Conservation (phyloP, 2,113 vertebrate species). For the Ibidorhyncha struthersii region DNA sequence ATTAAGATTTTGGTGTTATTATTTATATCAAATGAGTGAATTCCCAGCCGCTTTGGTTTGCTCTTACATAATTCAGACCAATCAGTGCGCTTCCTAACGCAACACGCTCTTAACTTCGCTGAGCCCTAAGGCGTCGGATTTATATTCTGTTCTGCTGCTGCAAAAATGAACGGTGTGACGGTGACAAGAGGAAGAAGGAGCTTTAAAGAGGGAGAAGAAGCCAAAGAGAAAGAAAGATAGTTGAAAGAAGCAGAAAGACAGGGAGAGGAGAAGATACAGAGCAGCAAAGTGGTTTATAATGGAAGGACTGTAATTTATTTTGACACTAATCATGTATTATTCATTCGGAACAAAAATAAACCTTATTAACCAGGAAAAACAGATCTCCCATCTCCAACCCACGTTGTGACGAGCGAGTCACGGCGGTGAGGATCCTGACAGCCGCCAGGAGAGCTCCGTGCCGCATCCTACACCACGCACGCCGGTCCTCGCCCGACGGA, state of each 20-base stretch:
- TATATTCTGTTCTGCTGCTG: slow-evolving; percentile 20
- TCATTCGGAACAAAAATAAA: slow-evolving; percentile 74
- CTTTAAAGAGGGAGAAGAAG: slow-evolving; percentile 16
- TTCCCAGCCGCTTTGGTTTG: not conserved
- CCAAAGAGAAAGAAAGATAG: slow-evolving; percentile 32
- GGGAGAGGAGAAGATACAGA: not conserved
- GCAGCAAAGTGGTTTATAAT: slow-evolving; percentile 47
- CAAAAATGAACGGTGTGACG: slow-evolving; percentile 22
- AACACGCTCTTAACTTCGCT: not conserved
- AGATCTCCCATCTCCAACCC: slow-evolving; percentile 59
- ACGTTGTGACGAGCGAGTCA: not conserved
- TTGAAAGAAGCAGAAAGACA: slow-evolving; percentile 33
- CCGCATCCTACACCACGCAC: not conserved
- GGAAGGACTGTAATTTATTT: slow-evolving; percentile 67
- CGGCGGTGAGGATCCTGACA: not conserved
- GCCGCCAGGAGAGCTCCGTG: not conserved
- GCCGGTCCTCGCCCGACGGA: not conserved
- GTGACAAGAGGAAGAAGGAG: slow-evolving; percentile 5
- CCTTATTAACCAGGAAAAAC: slow-evolving; percentile 69
- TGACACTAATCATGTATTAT: slow-evolving; percentile 69
- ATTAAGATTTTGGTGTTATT: slow-evolving; percentile 38
- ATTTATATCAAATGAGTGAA: slow-evolving; percentile 13
- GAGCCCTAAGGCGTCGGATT: slow-evolving; percentile 55
- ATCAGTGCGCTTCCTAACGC: not conserved
- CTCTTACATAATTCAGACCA: slow-evolving; percentile 59